A percentile compares a stretch with the other conserved stretches of the same genome.
These are phyloP conservation scores for Muricea muricata DNA, from an alignment of 92 coral and sea anemone species.

Conservation along the genomic window DNA sequence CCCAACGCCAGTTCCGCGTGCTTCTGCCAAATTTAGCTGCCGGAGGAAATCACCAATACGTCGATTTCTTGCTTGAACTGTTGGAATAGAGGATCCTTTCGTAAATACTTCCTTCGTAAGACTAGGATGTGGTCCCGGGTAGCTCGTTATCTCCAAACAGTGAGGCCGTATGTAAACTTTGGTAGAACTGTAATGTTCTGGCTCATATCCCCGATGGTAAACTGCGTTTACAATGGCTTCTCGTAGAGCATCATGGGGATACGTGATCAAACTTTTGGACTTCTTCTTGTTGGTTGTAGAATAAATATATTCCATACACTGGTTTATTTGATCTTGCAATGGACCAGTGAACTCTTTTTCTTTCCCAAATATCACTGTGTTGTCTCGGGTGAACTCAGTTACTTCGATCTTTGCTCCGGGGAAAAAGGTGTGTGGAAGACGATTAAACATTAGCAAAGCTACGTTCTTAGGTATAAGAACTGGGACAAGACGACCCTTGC, in stretches of 20 bases:
- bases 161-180: slow-evolving; percentile 75
- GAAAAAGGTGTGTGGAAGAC: slow-evolving; percentile 56
- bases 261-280: slow-evolving; percentile 64
- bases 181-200: slow-evolving; percentile 60
- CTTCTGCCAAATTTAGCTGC: slow-evolving; percentile 75
- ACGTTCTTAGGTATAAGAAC: slow-evolving; percentile 64
- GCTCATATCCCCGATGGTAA: slow-evolving; percentile 78
- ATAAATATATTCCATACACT: slow-evolving; percentile 60
- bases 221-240: slow-evolving; percentile 83
- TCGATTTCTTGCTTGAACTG: slow-evolving; percentile 80
- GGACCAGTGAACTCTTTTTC: slow-evolving; percentile 64
- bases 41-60: slow-evolving; percentile 75
- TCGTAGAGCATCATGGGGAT: slow-evolving; percentile 71
- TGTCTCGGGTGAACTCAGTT: slow-evolving; percentile 65
- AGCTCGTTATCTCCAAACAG: slow-evolving; percentile 73
- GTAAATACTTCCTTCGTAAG: slow-evolving; percentile 61
- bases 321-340: slow-evolving; percentile 60
- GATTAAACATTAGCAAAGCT: slow-evolving; percentile 68
- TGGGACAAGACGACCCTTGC: slow-evolving; percentile 43
- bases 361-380: slow-evolving; percentile 44
- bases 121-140: slow-evolving; percentile 77
- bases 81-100: slow-evolving; percentile 66
- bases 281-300: slow-evolving; percentile 67
- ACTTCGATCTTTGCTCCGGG: slow-evolving; percentile 79
- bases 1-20: slow-evolving; percentile 73